A percentile compares a stretch with the other conserved stretches of the same genome.
Evolutionary conservation across 2,113 vertebrate species (phyloP).

Genomic region (Laticauda colubrina): DNA sequence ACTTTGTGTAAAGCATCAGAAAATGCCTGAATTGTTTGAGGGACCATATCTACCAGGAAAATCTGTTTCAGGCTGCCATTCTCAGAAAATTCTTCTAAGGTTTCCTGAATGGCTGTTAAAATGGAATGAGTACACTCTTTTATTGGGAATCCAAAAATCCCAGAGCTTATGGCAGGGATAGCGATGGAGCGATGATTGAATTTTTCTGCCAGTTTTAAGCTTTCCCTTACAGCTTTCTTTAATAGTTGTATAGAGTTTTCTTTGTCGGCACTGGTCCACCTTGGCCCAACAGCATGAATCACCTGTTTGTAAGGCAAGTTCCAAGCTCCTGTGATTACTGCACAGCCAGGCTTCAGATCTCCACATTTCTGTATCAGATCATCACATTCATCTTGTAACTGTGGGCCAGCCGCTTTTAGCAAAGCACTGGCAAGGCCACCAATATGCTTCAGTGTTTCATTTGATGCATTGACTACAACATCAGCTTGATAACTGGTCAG

Average conservation of each 20-base stretch:
- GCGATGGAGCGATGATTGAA: constrained; percentile 71
- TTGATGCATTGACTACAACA: constrained; percentile 76
- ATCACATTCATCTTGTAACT: constrained; percentile 72
- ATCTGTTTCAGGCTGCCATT: constrained; percentile 68
- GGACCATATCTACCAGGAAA: constrained; percentile 72
- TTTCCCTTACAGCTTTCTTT: constrained; percentile 63
- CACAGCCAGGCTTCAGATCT: constrained; percentile 52
- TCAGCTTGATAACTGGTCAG: constrained; percentile 68
- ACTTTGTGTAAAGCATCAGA: constrained; percentile 53
- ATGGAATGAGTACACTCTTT: constrained; percentile 66
- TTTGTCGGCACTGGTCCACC: constrained; percentile 36
- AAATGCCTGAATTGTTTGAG: constrained; percentile 61
- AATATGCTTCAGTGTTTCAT: constrained; percentile 58
- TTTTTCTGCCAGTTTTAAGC: constrained; percentile 68
- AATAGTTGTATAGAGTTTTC: constrained; percentile 43
- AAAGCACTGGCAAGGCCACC: constrained; percentile 71
- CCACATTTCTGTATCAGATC: constrained; percentile 39
- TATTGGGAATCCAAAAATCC: constrained; percentile 73
- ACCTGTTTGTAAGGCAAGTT: constrained; percentile 72
- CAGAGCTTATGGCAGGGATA: constrained; percentile 79
- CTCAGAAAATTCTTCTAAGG: constrained; percentile 48
- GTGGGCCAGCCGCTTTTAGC: constrained; percentile 72
- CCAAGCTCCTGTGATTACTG: constrained; percentile 65
- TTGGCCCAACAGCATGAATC: constrained; percentile 79
- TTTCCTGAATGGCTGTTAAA: constrained; percentile 71